These are phyloP conservation scores for Ceratoteleas bidentatus DNA, from an alignment of 1,140 invertebrate genomes.

Conservation along the genomic window DNA sequence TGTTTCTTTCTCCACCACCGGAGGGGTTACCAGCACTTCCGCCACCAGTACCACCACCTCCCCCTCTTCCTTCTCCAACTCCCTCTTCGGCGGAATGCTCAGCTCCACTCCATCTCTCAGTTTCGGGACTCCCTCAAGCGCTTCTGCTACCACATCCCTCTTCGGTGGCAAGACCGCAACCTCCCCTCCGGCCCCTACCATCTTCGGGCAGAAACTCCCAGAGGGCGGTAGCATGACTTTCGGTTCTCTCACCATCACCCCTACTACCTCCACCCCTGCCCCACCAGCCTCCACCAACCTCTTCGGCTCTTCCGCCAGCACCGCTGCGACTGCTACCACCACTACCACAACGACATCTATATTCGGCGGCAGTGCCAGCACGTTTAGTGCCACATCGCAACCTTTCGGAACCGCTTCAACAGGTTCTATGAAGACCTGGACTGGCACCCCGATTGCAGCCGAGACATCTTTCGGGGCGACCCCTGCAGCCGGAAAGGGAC, in stretches of 20 bases:
- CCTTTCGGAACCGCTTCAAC: not conserved
- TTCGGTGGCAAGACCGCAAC: not conserved
- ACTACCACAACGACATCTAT: too few species aligned
- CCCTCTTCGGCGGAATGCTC: conserved; percentile 18
- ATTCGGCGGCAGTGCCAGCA: too few species aligned
- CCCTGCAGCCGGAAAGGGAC: not conserved
- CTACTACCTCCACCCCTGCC: too few species aligned
- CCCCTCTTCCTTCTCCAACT: conserved; percentile 1
- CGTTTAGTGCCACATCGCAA: too few species aligned
- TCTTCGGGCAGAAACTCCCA: not conserved
- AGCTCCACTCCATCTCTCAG: conserved; percentile 40
- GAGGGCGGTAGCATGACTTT: not conserved
- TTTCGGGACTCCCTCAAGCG: conserved; percentile 29
- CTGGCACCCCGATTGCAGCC: not conserved
- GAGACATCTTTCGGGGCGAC: conserved; percentile 5
- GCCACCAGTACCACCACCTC: not conserved
- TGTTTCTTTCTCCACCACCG: conserved; percentile 7
- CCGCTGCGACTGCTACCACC: too few species aligned
- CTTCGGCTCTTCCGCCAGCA: too few species aligned
- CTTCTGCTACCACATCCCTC: not conserved
- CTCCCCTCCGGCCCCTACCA: not conserved
- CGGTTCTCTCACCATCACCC: not conserved
- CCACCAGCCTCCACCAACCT: too few species aligned
- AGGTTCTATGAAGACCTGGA: not conserved
- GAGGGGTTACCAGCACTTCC: conserved; percentile 11